These are phyloP conservation scores for Silvanus unidentatus DNA, from an alignment of 2,888 invertebrate species.

Conservation along the genomic window DNA sequence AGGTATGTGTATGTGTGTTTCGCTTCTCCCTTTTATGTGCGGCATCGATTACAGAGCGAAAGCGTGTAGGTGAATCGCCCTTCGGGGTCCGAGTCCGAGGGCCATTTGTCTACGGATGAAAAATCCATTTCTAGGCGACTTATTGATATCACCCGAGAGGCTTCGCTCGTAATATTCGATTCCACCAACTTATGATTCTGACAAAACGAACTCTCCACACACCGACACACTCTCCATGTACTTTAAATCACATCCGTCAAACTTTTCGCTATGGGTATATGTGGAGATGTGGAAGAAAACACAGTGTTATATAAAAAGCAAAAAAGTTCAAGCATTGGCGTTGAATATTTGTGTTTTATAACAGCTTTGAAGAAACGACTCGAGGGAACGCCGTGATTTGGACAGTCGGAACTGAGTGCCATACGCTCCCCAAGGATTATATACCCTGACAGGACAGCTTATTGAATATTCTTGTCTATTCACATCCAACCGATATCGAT, in stretches of 20 bases:
- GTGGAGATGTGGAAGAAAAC: too few relatives aligned
- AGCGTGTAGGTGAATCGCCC: conserved; percentile 27
- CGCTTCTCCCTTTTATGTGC: too few relatives aligned
- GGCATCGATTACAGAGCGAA: too few relatives aligned
- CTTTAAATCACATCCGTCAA: conserved; percentile 44
- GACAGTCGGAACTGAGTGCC: conserved; percentile 43
- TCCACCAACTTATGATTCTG: conserved; percentile 39
- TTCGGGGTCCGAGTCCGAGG: conserved; percentile 39
- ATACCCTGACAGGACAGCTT: conserved; percentile 35
- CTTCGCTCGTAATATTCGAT: conserved; percentile 39
- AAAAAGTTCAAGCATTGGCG: conserved; percentile 31
- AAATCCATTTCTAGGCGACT: conserved; percentile 50
- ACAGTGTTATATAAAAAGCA: conserved; percentile 7
- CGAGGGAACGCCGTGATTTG: conserved; percentile 41
- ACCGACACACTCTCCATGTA: conserved; percentile 27
- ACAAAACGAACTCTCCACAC: too few relatives aligned
- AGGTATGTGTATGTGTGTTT: too few relatives aligned
- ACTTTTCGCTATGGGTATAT: too few relatives aligned
- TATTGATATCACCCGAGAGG: conserved; percentile 47
- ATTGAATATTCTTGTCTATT: conserved; percentile 39
- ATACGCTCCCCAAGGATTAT: conserved; percentile 32
- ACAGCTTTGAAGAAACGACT: conserved; percentile 36
- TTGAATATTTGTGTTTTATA: conserved; percentile 40
- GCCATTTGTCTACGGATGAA: conserved; percentile 48
- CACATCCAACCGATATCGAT: conserved; percentile 32